Conservation (phyloP, 2,113 vertebrate species). For the Phocoena phocoena region DNA sequence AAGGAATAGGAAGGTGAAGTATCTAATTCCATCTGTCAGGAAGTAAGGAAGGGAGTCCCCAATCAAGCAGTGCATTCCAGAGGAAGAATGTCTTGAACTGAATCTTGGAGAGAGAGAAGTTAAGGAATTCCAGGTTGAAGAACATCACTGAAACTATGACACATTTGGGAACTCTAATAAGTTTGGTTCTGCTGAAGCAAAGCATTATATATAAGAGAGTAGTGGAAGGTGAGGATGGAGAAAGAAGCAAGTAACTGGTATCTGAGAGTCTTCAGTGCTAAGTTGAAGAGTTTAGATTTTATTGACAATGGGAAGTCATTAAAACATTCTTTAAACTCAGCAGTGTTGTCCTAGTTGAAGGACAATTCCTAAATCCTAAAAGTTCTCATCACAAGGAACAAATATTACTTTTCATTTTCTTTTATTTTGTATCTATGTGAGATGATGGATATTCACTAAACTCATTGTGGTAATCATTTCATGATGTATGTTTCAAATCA, state of each 20-base stretch:
- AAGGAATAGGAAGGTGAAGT: neutral
- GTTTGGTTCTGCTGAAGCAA: neutral
- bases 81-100: neutral
- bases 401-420: neutral
- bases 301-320: neutral
- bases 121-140: neutral
- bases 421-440: neutral
- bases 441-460: neutral
- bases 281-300: neutral
- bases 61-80: neutral
- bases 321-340: neutral
- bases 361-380: neutral
- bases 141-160: neutral
- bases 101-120: neutral
- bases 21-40: neutral
- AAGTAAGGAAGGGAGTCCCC: neutral
- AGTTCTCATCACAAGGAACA: neutral
- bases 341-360: neutral
- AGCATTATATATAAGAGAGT: neutral
- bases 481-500: neutral
- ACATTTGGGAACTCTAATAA: neutral
- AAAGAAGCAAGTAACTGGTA: neutral
- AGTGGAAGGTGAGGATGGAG: neutral
- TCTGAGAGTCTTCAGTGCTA: neutral
- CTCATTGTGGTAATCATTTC: neutral